Percentiles rank a stretch among this genome's conserved stretches.
These are phyloP conservation scores for Catocala nupta DNA, from an alignment of 2,888 invertebrate genomes.

Conservation along the genomic window DNA sequence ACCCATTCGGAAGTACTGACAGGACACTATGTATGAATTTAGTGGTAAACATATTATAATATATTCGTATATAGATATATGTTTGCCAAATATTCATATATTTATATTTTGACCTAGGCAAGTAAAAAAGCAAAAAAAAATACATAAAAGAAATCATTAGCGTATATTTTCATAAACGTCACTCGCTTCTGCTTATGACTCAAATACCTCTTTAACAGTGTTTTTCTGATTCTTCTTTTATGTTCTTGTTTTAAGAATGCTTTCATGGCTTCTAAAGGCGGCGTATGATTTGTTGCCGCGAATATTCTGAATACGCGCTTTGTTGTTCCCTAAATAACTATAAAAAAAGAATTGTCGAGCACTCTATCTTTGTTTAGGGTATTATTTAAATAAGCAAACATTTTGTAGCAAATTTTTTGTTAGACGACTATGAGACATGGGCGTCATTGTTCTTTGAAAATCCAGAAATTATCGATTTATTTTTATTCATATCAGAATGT, in stretches of 20 bases:
- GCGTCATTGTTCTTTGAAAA: too few relatives aligned
- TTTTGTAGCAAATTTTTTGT: slow-evolving; percentile 4
- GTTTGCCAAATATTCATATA: too few relatives aligned
- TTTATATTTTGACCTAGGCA: too few relatives aligned
- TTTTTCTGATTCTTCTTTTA: slow-evolving; percentile 60
- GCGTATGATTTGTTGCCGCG: slow-evolving; percentile 79
- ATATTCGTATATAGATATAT: too few relatives aligned
- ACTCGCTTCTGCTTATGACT: slow-evolving; percentile 33
- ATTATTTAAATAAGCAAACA: slow-evolving; percentile 6
- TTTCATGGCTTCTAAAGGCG: slow-evolving; percentile 75
- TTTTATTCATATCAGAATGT: too few relatives aligned
- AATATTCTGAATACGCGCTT: slow-evolving; percentile 70
- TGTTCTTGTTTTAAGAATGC: slow-evolving; percentile 74
- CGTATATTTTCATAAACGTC: slow-evolving; percentile 4
- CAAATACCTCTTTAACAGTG: slow-evolving; percentile 44
- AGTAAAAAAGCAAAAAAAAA: too few relatives aligned
- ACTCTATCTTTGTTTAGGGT: slow-evolving; percentile 47
- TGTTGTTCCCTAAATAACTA: slow-evolving; percentile 44
- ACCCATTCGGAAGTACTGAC: too few relatives aligned
- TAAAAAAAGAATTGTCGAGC: slow-evolving; percentile 41
- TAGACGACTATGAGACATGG: too few relatives aligned
- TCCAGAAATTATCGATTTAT: too few relatives aligned
- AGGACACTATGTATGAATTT: too few relatives aligned
- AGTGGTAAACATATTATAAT: too few relatives aligned
- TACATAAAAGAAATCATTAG: too few relatives aligned